Evolutionary conservation across 2,113 vertebrate genomes (phyloP).

Genomic region (Dissostichus mawsoni): DNA sequence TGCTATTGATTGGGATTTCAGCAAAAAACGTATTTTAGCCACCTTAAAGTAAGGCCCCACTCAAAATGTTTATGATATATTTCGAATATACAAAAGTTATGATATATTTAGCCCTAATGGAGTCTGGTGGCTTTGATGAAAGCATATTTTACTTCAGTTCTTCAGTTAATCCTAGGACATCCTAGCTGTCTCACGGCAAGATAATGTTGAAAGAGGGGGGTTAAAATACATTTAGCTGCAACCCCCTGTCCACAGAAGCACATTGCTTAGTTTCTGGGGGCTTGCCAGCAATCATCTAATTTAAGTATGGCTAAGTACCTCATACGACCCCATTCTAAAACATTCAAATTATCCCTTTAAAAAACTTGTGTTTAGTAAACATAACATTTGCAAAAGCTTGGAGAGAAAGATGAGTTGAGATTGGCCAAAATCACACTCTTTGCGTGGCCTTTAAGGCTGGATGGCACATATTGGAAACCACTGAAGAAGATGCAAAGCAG

Average conservation of each 20-base stretch:
- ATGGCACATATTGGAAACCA: constrained; percentile 37
- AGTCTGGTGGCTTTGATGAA: not conserved
- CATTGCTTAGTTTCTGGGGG: not conserved
- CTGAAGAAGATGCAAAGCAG: constrained; percentile 38
- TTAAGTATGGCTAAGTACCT: not conserved
- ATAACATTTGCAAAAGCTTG: not conserved
- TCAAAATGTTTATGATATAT: not conserved
- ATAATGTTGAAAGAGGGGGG: not conserved
- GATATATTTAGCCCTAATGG: not conserved
- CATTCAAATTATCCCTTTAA: not conserved
- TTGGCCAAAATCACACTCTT: not conserved
- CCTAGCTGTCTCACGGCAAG: not conserved
- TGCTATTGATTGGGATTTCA: not conserved
- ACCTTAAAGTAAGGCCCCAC: no score
- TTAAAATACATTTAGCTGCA: not conserved
- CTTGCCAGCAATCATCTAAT: not conserved
- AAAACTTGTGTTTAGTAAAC: not conserved
- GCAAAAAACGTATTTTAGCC: no score
- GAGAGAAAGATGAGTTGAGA: not conserved
- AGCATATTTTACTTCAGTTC: not conserved
- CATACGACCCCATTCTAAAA: not conserved
- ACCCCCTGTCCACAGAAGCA: not conserved
- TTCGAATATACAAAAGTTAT: not conserved
- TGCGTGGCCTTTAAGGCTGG: constrained; percentile 25
- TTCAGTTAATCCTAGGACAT: not conserved